Evolutionary conservation across 2,888 invertebrate species (phyloP).

Genomic region (Cetonia aurata): DNA sequence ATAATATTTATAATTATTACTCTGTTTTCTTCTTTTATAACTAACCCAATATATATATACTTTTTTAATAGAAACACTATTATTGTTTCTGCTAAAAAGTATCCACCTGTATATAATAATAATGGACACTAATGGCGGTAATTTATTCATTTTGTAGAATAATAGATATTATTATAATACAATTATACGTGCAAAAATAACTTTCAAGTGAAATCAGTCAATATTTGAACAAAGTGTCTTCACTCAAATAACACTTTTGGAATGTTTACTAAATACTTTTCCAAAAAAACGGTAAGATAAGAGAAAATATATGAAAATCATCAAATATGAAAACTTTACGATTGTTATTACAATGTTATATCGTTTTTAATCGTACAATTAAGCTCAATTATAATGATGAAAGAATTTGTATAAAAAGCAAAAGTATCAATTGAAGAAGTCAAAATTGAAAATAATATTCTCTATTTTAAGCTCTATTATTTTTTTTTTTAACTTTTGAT

Average conservation of each 20-base stretch:
- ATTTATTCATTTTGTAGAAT: no score
- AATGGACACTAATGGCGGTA: no score
- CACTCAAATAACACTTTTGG: background rate
- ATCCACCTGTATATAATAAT: no score
- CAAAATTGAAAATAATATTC: conserved; percentile 40
- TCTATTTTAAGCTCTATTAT: conserved; percentile 23
- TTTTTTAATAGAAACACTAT: background rate
- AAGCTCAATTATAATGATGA: conserved; percentile 42
- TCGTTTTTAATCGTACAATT: conserved; percentile 36
- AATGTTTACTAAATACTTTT: background rate
- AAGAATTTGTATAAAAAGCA: conserved; percentile 30
- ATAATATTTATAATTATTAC: conserved; percentile 22
- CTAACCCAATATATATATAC: background rate
- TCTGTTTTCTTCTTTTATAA: background rate
- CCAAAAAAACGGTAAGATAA: no score
- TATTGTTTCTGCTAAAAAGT: background rate
- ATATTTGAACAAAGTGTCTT: no score
- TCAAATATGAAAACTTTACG: background rate
- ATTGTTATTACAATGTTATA: background rate
- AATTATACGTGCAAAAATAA: background rate
- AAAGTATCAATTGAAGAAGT: no score
- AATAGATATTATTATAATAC: no score
- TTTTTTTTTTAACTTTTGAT: background rate
- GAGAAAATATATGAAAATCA: no score
- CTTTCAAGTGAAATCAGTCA: no score